Evolutionary conservation across 2,888 invertebrate genomes (phyloP).

Genomic region (Hedychridium roseum): DNA sequence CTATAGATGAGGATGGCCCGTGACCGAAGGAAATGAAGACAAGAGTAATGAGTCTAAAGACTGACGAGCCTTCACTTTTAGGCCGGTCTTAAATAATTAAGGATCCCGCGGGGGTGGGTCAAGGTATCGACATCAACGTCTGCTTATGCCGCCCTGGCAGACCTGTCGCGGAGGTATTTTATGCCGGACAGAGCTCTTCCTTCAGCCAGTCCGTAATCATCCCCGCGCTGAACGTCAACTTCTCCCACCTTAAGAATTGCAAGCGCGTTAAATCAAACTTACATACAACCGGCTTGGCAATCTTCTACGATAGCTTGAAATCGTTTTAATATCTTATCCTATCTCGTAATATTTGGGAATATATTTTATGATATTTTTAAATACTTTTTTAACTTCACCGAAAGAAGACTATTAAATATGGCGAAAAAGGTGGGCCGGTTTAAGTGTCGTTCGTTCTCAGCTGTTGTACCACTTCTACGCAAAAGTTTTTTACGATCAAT

Average conservation of each 20-base stretch:
- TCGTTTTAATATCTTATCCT: no score
- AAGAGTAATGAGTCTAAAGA: background rate
- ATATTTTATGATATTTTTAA: background rate
- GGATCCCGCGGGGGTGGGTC: slow-evolving; percentile 17
- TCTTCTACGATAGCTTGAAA: no score
- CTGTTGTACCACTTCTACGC: background rate
- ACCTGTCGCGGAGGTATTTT: no score
- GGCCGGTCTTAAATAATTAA: slow-evolving; percentile 19
- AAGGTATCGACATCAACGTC: no score
- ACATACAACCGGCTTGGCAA: no score
- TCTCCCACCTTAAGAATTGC: no score
- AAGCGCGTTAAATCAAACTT: no score
- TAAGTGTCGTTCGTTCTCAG: background rate
- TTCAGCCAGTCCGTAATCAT: no score
- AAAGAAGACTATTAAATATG: background rate
- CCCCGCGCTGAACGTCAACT: no score
- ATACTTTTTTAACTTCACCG: background rate
- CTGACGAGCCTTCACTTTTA: slow-evolving; percentile 16
- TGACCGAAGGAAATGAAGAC: slow-evolving; percentile 6
- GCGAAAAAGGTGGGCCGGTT: background rate
- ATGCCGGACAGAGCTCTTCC: no score
- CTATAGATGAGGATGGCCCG: no score
- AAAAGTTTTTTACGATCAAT: background rate
- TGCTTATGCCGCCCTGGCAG: no score
- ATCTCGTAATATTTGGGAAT: background rate